Evolutionary conservation across 2,113 vertebrate species (phyloP).

Genomic region (Acinonyx jubatus): DNA sequence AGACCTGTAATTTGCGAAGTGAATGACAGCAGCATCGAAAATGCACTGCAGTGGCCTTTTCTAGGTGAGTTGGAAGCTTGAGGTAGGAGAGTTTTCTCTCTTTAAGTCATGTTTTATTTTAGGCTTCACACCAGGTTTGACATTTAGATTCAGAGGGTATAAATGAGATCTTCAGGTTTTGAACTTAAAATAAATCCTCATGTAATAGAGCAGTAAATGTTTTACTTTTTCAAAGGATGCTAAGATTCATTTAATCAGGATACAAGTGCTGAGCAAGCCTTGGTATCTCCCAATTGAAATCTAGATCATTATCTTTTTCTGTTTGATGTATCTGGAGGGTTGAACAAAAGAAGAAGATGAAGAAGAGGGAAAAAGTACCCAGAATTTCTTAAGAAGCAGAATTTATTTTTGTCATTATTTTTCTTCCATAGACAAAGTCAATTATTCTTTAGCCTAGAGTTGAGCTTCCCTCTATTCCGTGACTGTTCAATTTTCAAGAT

Average conservation of each 20-base stretch:
- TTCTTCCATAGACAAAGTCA: neutral
- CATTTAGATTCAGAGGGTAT: slow-evolving; percentile 55
- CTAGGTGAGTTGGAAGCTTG: slow-evolving; percentile 26
- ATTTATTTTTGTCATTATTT: neutral
- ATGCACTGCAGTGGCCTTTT: slow-evolving; percentile 1
- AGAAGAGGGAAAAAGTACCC: neutral
- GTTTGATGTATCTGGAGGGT: neutral
- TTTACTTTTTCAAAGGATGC: slow-evolving; percentile 18
- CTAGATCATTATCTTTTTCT: neutral
- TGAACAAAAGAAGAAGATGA: neutral
- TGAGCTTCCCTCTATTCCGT: neutral
- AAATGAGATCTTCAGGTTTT: slow-evolving; percentile 55
- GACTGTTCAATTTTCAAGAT: slow-evolving; percentile 13
- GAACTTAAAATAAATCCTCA: slow-evolving; percentile 66
- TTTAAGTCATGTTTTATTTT: slow-evolving; percentile 58
- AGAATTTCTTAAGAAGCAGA: neutral
- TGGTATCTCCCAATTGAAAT: neutral
- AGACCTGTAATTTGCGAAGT: slow-evolving; percentile 66
- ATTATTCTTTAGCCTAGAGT: neutral
- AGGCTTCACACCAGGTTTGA: slow-evolving; percentile 56
- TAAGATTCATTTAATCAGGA: neutral
- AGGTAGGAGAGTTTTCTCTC: slow-evolving; percentile 28
- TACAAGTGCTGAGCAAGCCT: neutral
- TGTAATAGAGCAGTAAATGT: slow-evolving; percentile 58
- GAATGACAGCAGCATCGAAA: slow-evolving; percentile 65